Conservation (phyloP, 2,797 vertebrate genomes). For the Dendrocincla tyrannina region DNA sequence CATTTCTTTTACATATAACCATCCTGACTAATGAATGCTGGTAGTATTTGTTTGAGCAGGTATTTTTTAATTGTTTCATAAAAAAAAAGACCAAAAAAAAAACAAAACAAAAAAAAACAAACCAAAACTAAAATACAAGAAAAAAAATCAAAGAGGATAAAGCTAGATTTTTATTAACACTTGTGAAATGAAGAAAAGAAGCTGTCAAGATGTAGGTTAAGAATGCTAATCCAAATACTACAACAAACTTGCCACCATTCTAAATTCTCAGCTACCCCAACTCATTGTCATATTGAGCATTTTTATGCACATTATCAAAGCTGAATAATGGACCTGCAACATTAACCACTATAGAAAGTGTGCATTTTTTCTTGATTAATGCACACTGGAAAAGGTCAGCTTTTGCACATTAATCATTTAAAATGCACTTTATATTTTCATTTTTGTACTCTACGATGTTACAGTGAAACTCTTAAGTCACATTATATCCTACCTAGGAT, state of each 20-base stretch:
- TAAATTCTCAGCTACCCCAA: constrained; percentile 81
- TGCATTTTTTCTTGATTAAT: constrained; percentile 77
- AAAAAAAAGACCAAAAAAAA: not conserved
- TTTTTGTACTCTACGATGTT: constrained; percentile 65
- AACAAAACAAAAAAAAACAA: not conserved
- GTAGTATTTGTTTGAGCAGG: constrained; percentile 86
- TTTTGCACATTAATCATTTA: constrained; percentile 80
- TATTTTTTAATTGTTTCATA: constrained; percentile 67
- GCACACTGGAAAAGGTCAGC: constrained; percentile 64
- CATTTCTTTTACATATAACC: constrained; percentile 92
- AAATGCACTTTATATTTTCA: constrained; percentile 77
- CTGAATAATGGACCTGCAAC: constrained; percentile 67
- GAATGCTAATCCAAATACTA: constrained; percentile 86
- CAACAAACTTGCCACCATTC: constrained; percentile 79
- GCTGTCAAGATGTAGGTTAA: constrained; percentile 75
- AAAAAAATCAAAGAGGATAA: constrained; percentile 40
- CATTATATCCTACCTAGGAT: constrained; percentile 55
- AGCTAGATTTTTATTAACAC: constrained; percentile 69
- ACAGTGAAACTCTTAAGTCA: constrained; percentile 67
- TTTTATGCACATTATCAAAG: constrained; percentile 79
- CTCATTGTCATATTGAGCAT: constrained; percentile 82
- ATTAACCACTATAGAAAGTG: constrained; percentile 70
- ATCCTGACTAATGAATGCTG: constrained; percentile 83
- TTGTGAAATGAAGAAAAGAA: constrained; percentile 66
- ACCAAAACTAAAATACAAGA: not conserved